These are phyloP conservation scores for Spizaetus ornatus DNA, from an alignment of 2,113 vertebrate species.

Conservation along the genomic window DNA sequence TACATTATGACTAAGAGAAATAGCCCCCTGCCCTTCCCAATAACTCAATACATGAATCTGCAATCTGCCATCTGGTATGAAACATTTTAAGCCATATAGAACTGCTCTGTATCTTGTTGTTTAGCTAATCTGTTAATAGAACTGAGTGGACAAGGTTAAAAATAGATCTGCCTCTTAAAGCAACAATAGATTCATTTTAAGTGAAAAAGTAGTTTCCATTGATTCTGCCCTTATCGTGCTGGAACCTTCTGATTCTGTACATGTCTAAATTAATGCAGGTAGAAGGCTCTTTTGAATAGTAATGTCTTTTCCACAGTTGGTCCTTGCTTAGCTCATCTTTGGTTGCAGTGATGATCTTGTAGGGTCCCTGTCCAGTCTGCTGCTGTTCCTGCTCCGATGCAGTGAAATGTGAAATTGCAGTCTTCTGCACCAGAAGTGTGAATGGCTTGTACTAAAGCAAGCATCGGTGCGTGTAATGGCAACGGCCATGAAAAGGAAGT, in stretches of 20 bases:
- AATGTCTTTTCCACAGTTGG: neutral
- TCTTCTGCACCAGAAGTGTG: neutral
- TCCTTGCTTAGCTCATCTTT: neutral
- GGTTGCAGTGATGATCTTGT: neutral
- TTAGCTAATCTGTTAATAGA: neutral
- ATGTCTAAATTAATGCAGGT: neutral
- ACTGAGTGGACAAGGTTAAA: constrained; percentile 1
- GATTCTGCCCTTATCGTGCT: neutral
- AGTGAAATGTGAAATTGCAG: constrained; percentile 34
- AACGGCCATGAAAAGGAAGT: neutral
- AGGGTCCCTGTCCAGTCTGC: neutral
- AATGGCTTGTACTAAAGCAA: neutral
- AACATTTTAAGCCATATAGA: neutral
- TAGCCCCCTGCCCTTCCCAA: neutral
- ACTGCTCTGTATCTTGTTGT: neutral
- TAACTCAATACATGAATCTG: neutral
- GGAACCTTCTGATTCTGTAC: neutral
- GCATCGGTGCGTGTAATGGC: neutral
- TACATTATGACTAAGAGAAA: constrained; percentile 49
- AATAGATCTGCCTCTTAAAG: neutral
- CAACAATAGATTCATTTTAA: neutral
- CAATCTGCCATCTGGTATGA: neutral
- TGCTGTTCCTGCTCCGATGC: neutral
- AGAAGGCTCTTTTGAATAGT: neutral
- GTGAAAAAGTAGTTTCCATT: neutral